Percentiles rank a stretch among this genome's conserved stretches.
Conservation (phyloP, 1,140 invertebrate species). For the Megalonaias nervosa region DNA sequence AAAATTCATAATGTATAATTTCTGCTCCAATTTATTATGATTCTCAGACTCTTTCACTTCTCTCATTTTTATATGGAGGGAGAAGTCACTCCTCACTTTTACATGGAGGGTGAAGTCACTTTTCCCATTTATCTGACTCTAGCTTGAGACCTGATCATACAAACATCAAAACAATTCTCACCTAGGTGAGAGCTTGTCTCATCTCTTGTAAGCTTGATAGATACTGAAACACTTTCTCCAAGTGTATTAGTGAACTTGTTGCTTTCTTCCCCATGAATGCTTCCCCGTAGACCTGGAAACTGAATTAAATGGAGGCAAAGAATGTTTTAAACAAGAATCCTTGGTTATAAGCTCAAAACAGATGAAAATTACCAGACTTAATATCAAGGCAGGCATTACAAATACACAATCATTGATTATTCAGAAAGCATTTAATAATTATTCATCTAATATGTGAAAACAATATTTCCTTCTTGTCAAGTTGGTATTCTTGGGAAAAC, state of each 20-base stretch:
- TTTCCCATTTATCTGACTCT: too few species aligned
- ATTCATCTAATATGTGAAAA: too few species aligned
- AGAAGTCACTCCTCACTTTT: too few species aligned
- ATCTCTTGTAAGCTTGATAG: slow-evolving; percentile 76
- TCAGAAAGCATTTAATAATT: too few species aligned
- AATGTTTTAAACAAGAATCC: not conserved
- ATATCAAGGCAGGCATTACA: too few species aligned
- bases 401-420: too few species aligned
- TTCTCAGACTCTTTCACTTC: not conserved
- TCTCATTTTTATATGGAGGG: too few species aligned
- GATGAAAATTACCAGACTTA: not conserved
- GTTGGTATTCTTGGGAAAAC: too few species aligned
- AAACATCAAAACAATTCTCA: not conserved
- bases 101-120: too few species aligned
- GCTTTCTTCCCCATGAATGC: slow-evolving; percentile 90
- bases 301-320: slow-evolving; percentile 60
- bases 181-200: slow-evolving; percentile 81
- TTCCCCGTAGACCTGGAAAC: slow-evolving; percentile 82
- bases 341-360: not conserved
- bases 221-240: slow-evolving; percentile 82
- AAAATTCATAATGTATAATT: slow-evolving; percentile 1
- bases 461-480: too few species aligned
- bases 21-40: slow-evolving; percentile 2
- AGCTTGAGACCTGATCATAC: too few species aligned
- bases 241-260: slow-evolving; percentile 84